Base-by-base conservation (phyloP, 2,113 vertebrate species). In the Rhinoderma darwinii region DNA sequence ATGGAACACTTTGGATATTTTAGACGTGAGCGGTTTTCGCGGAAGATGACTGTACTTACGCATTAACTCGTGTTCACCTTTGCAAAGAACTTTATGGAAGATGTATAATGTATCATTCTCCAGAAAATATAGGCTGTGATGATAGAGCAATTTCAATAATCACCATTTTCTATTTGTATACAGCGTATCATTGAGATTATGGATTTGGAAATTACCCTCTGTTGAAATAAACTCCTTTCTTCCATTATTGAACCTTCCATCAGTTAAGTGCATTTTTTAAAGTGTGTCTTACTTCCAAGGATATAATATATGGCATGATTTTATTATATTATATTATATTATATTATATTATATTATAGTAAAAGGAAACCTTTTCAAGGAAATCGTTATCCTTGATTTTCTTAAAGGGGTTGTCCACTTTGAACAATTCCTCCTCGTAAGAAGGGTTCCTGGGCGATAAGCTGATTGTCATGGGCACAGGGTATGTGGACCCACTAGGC, bases 91-190 rank as follows among this genome's bases (percentile, higher is more conserved):
- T 15, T 47, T 35, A 44, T 20, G 30, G 30, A 37, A 27, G 3
- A 61, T 32, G 27, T 37, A 66, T 75, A 84, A 51, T 75, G 50
- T 27, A 85, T 85, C 39, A 77, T 66, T 85, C 54, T 20, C 3
- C 41, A n/a, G 37, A 41, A 77, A 84, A 85, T 76, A 76, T 44
- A 18, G 61, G 39, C 83, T 63, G 43, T 76, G 54, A 85, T 85
- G 39, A 77, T 56, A 66, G 54, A 41, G 72, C 39, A 61, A 77
- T 63, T 84, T 30, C 35, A 61, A 2, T 32, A 25, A 84, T 76
- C 72, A 66, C 54, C 25, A 54, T 20, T 51, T 30, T 77, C 17
- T 85, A 27, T 77, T 77, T 85, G 83, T 85, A 85, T 41, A 85
- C 51, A 66, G n/a, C 41, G 8, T 35, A 20, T 77, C 73, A 76